Base-by-base conservation (phyloP, 2,797 vertebrate genomes). In the Iguana delicatissima region DNA sequence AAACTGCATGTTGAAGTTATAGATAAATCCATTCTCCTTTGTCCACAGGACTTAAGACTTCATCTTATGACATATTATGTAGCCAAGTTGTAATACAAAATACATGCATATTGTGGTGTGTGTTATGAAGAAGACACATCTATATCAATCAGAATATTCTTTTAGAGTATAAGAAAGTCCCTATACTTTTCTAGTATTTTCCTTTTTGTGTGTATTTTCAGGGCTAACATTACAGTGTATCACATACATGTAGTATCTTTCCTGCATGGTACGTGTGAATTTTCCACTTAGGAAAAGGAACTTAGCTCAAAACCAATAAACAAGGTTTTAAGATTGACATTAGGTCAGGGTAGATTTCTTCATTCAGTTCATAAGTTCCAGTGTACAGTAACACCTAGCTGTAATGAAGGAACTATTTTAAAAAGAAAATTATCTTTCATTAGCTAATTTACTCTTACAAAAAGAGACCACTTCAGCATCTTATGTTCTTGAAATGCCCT, bases 401-500 rank as follows among this genome's bases (percentile, higher is more conserved):
- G 57, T 62, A 76, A 50, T 64, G 16, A 52, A 32, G 24, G 46
- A 89, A 89, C 18, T 46, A 50, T 83, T 85, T 85, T 35, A 80
- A 79, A 85, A 69, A 67, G 12, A 42, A 22, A 67, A 64, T 22
- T 46, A 29, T 52, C n/a, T 18, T 72, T 69, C n/a, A 77, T 1
- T 2, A 85, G 73, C n/a, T 79, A 79, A 79, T 89, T 88, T 80
- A 76, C 22, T 84, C 38, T 57, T 82, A 72, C 35, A 81, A 38
- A 32, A 88, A 57, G 32, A 38, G n/a, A 87, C 32, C 76, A 80
- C 42, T 62, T 67, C 16, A 52, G 14, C 1, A 14, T 73, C 16
- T 22, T 73, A 22, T 59, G 35, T 35, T 55, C 22, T 50, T 67
- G 73, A 67, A 64, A 26, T 6, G 4, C 5, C 46, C 52, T 80